Percentiles rank a stretch among this genome's conserved stretches.
phyloP scores from a whole-genome alignment of 2,797 vertebrate genomes.

The Brachyrhaphis roseni region DNA sequence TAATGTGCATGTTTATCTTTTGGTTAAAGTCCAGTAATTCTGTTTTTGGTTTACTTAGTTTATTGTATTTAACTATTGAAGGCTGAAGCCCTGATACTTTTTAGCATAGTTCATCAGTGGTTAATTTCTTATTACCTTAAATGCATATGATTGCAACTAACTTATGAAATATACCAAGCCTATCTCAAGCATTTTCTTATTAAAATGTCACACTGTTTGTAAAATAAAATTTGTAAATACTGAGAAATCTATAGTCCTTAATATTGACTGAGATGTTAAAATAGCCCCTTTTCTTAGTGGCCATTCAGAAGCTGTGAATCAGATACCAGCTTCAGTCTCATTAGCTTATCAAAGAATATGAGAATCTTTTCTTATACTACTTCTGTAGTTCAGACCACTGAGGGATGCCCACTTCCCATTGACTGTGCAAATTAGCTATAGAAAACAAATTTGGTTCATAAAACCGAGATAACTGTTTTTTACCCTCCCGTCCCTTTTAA shows the following conservation, averaged over 20 bases:
- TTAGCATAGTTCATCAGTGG: not conserved
- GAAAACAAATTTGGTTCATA: not conserved
- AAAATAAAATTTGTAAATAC: not conserved
- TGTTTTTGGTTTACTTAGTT: not conserved
- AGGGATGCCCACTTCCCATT: not conserved
- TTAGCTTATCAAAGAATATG: not conserved
- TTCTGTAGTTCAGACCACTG: not conserved
- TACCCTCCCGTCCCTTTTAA: not conserved
- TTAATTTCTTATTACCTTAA: not conserved
- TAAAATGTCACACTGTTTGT: not conserved
- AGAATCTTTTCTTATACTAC: not conserved
- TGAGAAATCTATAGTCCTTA: not conserved
- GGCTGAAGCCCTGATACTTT: not conserved
- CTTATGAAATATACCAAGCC: no score
- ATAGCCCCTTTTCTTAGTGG: not conserved
- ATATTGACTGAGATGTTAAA: not conserved
- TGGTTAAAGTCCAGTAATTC: not conserved
- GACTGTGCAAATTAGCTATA: not conserved
- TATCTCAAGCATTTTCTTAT: not conserved
- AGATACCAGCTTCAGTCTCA: not conserved
- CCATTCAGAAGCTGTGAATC: not conserved
- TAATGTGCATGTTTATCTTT: not conserved
- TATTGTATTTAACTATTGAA: not conserved
- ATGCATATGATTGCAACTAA: not conserved
- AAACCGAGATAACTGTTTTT: not conserved